Evolutionary conservation across 2,113 vertebrate genomes (phyloP), one percentile per base, ranked within the genome.

Genomic region (Macroglossus sobrinus): DNA sequence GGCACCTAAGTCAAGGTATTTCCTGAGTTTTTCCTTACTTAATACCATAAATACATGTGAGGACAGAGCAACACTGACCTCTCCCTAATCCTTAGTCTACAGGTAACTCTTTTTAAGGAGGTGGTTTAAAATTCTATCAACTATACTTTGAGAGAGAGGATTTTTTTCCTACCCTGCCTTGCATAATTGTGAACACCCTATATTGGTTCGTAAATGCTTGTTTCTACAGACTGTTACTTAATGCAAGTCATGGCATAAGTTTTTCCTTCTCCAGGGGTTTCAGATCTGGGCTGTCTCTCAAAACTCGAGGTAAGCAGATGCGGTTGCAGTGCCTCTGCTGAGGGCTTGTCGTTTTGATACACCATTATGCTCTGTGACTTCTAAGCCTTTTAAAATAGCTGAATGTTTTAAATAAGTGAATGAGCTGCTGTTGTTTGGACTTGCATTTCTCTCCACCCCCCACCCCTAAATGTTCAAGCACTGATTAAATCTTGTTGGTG

Each of bases 381-480:
- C 74, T 94, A 97, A 98, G 63, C 93, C 92, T 89, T 97, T 96
- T 66, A 76, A 97, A 95, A 89, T 84, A 94, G 94, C 78, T 89
- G 91, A 91, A 84, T 96, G 89, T 96, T 96, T 97, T 84, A 94
- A 96, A 91, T 85, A 94, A 94, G 78, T 64, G 95, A 95, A 93
- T 71, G 78, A 93, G 89, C 84, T 45, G 95, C 94, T 93, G 82
- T 28, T 97, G 97, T 97, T 97, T 93, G 96, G 96, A 97, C 97
- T 97, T 97, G 97, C 89, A 93, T 85, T 12, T 13, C 7, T 22
- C 24, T 50, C 15, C 50, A 50, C 50, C 50, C 47, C 50, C 50
- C 50, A 50, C 38, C 45, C 15, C 30, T 4, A 30, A 72, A 12
- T 38, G 82, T 59, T 33, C 47, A 93, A 63, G 78, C 66, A 64